phyloP scores from a whole-genome alignment of 2,113 vertebrate genomes.

The Paradoxurus hermaphroditus region DNA sequence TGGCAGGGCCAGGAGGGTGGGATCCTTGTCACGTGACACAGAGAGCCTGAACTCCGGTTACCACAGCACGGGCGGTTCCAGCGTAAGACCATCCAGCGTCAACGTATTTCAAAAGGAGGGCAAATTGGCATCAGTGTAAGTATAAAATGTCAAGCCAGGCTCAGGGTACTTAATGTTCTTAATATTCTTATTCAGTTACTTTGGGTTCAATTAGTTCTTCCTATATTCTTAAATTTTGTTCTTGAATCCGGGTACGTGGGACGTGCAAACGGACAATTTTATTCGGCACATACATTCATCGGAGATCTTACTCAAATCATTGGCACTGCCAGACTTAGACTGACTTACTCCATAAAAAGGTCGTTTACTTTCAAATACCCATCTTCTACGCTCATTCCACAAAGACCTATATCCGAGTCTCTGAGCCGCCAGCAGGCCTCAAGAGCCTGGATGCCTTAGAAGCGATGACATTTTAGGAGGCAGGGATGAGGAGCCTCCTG shows the following conservation, averaged over 20 bases:
- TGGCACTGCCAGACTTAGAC: not conserved
- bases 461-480: not conserved
- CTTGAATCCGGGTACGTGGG: not conserved
- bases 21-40: not conserved
- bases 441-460: not conserved
- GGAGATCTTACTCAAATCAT: not conserved
- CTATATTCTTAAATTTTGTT: not conserved
- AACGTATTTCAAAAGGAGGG: not conserved
- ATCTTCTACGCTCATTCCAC: not conserved
- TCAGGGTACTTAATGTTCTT: not conserved
- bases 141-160: not conserved
- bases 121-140: not conserved
- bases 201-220: slow-evolving; percentile 10
- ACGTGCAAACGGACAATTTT: not conserved
- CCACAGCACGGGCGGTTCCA: not conserved
- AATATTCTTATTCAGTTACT: not conserved
- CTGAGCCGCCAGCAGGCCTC: not conserved
- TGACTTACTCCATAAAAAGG: not conserved
- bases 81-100: not conserved
- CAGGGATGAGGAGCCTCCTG: not conserved
- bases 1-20: not conserved
- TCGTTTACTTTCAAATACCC: not conserved
- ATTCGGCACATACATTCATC: not conserved
- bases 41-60: not conserved
- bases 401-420: not conserved